Evolutionary conservation across 2,888 invertebrate species (phyloP).

Genomic region (Rhabditoides inermis): DNA sequence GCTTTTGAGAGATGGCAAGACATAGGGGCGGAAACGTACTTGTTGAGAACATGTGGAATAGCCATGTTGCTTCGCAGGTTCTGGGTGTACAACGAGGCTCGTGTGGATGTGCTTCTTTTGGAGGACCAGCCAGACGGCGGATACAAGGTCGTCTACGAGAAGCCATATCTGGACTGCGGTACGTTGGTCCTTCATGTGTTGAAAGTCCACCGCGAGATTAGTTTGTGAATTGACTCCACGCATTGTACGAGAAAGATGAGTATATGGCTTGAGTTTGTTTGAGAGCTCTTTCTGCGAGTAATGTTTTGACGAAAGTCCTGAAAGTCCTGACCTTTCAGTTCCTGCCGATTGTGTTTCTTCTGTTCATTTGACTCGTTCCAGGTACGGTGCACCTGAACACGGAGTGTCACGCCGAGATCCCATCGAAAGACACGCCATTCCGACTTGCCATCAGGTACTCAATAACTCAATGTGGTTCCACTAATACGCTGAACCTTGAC

Average conservation of each 20-base stretch:
- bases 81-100: slow-evolving; percentile 50
- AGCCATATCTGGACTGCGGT: slow-evolving; percentile 50
- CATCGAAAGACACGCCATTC: slow-evolving; percentile 41
- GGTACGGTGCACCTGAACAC: slow-evolving; percentile 35
- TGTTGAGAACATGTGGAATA: background rate
- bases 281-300: no score
- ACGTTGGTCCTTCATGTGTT: slow-evolving; percentile 8
- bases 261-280: no score
- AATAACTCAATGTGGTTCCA: no score
- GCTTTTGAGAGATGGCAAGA: background rate
- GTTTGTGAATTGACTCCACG: no score
- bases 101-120: slow-evolving; percentile 47
- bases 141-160: slow-evolving; percentile 32
- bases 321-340: no score
- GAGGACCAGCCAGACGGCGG: slow-evolving; percentile 32
- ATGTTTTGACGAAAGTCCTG: no score
- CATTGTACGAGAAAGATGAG: no score
- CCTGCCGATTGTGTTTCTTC: background rate
- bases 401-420: slow-evolving; percentile 41
- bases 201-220: no score
- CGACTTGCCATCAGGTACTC: no score
- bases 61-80: slow-evolving; percentile 24
- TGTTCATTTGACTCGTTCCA: slow-evolving; percentile 4
- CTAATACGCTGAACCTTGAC: no score
- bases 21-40: background rate